Base-by-base conservation (phyloP, 2,113 vertebrate genomes). In the Grallaria varia region DNA sequence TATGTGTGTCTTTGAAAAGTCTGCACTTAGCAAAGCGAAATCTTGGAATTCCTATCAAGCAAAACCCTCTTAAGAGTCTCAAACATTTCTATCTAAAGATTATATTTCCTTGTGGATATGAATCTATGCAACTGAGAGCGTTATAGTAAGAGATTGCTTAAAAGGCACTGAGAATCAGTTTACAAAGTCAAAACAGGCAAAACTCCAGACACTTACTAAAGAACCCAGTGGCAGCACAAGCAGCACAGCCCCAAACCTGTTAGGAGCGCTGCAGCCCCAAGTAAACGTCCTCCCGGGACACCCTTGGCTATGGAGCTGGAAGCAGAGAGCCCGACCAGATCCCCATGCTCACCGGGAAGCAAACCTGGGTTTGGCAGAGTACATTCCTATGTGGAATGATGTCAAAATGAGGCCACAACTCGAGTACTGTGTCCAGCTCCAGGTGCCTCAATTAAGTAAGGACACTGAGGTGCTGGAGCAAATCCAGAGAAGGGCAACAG, bases 191-290 rank as follows among this genome's bases (percentile, higher is more conserved):
- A 74, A 87, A 27, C 14, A 27, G 0, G 0, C 11, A 37, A 21
- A 88, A 58, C 42, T 64, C 59, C 33, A 79, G 35, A 12, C 12
- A 14, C 6, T 39, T 10, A 30, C 10, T 24, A 0, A 40, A 60
- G 12, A 4, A 49, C 6, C 4, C 2, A 3, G 28, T 0, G 35
- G 49, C 44, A 82, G 30, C 64, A 33, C 11, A 39, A 8, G 24
- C 19, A 30, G 2, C 33, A 8, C 7, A 28, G 39, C 39, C 11
- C 9, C 13, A 1, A 0, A 42, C 3, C 33, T 14, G 23, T 2
- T 30, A 23, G 42, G 62, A 18, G 9, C 53, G 17, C 27, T 0
- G 0, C 33, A 47, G 27, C 2, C 23, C 10, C 33, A 5, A 8
- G 8, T 25, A 50, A 58, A 13, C 31, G 45, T 19, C 13, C 28